Evolutionary conservation across 2,888 invertebrate genomes (phyloP), one percentile per base, ranked within the genome.

Genomic region (Lasioglossum malachurum): DNA sequence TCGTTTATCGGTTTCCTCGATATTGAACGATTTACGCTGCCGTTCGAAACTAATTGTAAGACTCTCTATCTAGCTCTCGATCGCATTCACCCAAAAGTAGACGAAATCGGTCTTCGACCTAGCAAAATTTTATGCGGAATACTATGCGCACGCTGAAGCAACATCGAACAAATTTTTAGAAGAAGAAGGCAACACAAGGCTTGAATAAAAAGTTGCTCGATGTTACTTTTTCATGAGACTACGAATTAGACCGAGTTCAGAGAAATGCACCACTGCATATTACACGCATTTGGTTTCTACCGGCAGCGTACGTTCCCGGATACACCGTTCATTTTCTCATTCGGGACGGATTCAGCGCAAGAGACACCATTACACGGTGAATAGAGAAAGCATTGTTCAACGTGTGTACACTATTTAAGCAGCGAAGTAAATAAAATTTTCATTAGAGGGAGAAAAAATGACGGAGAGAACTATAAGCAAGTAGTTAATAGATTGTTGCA

Each of bases 371-470:
- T 64, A 35, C 60, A 73, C 53, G 41, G 53, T 53, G 23, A 60
- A 73, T 41, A 38, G 41, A 74, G 23, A 35, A 41, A 44, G 60
- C 57, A 38, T 82, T 67, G 19, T 38, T 75, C 38, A 19, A 69
- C 31, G 27, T 35, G 14, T 57, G 75, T n/a, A 44, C 31, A 64
- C 27, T 31, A 35, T n/a, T 38, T 67, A 41, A 41, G 46, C 69
- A 38, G 73, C 49, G n/a, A 60, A 83, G 44, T n/a, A 49, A 73
- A 64, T 19, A 41, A 73, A 72, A 64, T 23, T 72, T 35, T 38
- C n/a, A 76, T 74, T 74, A 67, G 16, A 27, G 57, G 74, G 44
- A 67, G 31, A 3, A 74, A 16, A 23, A n/a, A 4, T 2, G 27
- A 16, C 27, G 16, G 31, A 64, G 31, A 64, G 31, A 16, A 64